Conservation (phyloP, 2,113 vertebrate genomes). For the Scomber colias region DNA sequence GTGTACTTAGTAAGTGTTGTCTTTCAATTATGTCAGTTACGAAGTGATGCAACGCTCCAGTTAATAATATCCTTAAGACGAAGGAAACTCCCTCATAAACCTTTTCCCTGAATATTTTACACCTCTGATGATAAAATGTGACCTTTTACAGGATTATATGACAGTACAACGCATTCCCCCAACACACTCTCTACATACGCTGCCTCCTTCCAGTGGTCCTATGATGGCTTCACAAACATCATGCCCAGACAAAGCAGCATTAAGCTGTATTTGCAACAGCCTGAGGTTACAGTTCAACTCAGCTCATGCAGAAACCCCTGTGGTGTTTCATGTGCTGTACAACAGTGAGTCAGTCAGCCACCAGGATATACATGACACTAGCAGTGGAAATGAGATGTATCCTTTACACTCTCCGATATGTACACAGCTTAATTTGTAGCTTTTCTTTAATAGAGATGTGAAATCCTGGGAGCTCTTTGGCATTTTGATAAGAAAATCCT, state of each 20-base stretch:
- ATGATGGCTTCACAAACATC: not conserved
- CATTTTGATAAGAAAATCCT: conserved; percentile 16
- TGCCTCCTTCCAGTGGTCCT: not conserved
- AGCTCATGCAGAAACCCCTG: not conserved
- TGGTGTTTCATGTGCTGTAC: not conserved
- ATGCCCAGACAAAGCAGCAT: not conserved
- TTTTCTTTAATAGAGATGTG: not conserved
- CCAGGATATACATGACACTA: not conserved
- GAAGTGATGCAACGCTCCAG: not conserved
- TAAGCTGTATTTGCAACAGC: not conserved
- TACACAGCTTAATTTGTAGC: not conserved
- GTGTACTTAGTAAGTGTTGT: not conserved
- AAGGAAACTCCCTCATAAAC: not conserved
- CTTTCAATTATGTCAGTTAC: not conserved
- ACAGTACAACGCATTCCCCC: not conserved
- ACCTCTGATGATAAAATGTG: not conserved
- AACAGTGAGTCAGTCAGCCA: not conserved
- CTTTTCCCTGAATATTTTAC: conserved; percentile 12
- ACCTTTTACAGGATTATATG: not conserved
- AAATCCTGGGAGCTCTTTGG: conserved; percentile 9
- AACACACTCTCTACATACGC: not conserved
- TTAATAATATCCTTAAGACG: not conserved
- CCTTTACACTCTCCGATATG: not conserved
- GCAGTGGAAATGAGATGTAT: not conserved
- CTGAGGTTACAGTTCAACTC: not conserved